Evolutionary conservation across 1,140 invertebrate genomes (phyloP).

Genomic region (Bombus terrestris): DNA sequence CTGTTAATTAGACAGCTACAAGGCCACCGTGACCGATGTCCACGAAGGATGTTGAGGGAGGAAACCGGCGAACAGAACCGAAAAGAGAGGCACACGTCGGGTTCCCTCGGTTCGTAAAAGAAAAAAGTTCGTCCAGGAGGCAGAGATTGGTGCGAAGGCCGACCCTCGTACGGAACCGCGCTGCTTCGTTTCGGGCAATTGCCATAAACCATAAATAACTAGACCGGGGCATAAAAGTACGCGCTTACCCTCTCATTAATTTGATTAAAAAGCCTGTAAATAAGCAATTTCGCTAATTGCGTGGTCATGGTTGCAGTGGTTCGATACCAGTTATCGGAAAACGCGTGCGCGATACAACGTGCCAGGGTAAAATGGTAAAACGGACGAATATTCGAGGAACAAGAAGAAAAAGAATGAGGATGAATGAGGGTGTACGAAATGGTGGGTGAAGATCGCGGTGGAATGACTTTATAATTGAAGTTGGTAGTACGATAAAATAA

Average conservation of each 20-base stretch:
- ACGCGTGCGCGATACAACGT: background rate
- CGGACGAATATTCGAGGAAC: background rate
- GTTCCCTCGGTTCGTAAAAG: background rate
- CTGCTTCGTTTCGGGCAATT: conserved; percentile 61
- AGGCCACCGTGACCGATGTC: conserved; percentile 31
- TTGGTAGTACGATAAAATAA: too few species aligned
- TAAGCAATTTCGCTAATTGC: conserved; percentile 71
- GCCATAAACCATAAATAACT: conserved; percentile 73
- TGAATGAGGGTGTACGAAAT: background rate
- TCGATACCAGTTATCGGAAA: conserved; percentile 10
- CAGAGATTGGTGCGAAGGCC: conserved; percentile 8
- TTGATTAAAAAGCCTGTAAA: conserved; percentile 71
- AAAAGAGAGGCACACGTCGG: conserved; percentile 10
- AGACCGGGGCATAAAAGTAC: conserved; percentile 58
- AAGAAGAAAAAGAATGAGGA: background rate
- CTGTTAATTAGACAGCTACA: conserved; percentile 58
- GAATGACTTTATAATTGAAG: background rate
- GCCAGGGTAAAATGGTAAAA: background rate
- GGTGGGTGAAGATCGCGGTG: background rate
- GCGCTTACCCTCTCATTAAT: conserved; percentile 67
- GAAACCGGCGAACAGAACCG: conserved; percentile 30
- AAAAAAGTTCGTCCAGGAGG: conserved; percentile 36
- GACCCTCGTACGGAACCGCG: background rate
- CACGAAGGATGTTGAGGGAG: conserved; percentile 1
- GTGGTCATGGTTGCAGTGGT: conserved; percentile 56